A percentile compares a stretch with the other conserved stretches of the same genome.
phyloP scores from a whole-genome alignment of 2,888 invertebrate species.

The Caenorhabditis sinica region DNA sequence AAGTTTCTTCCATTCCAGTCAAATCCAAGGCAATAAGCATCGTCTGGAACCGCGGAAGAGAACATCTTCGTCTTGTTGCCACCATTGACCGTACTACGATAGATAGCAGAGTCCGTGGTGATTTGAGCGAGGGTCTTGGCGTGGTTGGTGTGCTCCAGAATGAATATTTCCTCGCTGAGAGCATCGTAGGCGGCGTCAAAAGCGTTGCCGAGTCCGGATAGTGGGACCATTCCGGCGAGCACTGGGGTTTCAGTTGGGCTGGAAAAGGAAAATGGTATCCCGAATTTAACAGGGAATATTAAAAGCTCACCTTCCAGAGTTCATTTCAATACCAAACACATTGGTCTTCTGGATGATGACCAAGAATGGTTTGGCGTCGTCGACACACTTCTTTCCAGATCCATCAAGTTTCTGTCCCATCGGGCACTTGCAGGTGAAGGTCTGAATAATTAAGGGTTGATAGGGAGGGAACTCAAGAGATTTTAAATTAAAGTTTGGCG shows the following conservation, averaged over 20 bases:
- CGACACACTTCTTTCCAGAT: conserved; percentile 81
- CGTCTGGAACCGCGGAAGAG: conserved; percentile 86
- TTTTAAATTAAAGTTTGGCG: neutral
- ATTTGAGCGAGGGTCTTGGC: conserved; percentile 79
- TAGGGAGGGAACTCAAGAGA: too few relatives aligned
- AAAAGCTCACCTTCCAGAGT: conserved; percentile 25
- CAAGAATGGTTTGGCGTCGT: conserved; percentile 92
- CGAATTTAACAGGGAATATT: neutral
- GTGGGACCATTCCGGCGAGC: conserved; percentile 85
- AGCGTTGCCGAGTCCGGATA: conserved; percentile 87
- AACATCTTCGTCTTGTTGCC: conserved; percentile 73
- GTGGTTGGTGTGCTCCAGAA: conserved; percentile 82
- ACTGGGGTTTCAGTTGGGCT: conserved; percentile 84
- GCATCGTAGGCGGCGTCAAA: conserved; percentile 94
- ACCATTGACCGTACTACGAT: conserved; percentile 85
- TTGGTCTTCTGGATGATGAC: conserved; percentile 95
- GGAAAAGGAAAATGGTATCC: neutral
- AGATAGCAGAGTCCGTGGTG: conserved; percentile 80
- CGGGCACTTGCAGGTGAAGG: conserved; percentile 93
- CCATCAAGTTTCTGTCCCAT: conserved; percentile 87
- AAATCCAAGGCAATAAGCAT: conserved; percentile 93
- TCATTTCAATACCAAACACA: conserved; percentile 87
- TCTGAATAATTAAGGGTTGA: conserved; percentile 43
- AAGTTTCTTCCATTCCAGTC: conserved; percentile 98
- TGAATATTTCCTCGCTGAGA: conserved; percentile 87